phyloP scores from a whole-genome alignment of 2,797 vertebrate species.

The Loris lydekkerianus region DNA sequence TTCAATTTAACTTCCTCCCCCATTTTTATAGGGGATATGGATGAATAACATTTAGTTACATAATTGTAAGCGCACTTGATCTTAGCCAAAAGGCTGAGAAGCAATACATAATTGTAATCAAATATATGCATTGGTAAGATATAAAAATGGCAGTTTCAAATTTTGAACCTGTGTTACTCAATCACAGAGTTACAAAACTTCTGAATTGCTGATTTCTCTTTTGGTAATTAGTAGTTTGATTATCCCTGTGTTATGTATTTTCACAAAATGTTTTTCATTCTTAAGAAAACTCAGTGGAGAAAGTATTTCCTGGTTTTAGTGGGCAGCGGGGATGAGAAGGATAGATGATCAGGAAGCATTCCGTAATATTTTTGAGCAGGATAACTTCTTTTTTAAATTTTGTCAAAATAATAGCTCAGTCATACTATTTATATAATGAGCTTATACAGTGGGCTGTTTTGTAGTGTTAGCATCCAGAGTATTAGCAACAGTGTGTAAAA shows the following conservation, averaged over 20 bases:
- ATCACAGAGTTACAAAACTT: neutral
- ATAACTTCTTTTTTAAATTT: slow-evolving; percentile 16
- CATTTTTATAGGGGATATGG: slow-evolving; percentile 11
- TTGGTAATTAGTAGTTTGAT: slow-evolving; percentile 6
- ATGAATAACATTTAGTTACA: slow-evolving; percentile 19
- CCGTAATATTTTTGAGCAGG: slow-evolving; percentile 25
- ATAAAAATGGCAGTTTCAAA: slow-evolving; percentile 33
- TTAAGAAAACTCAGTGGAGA: neutral
- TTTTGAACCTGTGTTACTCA: neutral
- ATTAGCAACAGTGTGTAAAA: neutral
- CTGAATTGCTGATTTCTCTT: slow-evolving; percentile 15
- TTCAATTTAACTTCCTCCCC: neutral
- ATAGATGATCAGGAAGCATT: neutral
- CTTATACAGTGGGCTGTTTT: neutral
- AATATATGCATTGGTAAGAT: neutral
- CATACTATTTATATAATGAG: neutral
- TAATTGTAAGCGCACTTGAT: neutral
- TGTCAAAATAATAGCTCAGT: neutral
- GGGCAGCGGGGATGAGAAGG: neutral
- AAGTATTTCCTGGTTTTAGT: neutral
- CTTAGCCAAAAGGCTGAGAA: no score
- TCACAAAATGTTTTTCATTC: slow-evolving; percentile 18
- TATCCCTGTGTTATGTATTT: neutral
- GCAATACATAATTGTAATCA: neutral
- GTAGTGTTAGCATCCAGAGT: neutral